Conservation (phyloP, 2,888 invertebrate genomes). For the Arenicola marina region DNA sequence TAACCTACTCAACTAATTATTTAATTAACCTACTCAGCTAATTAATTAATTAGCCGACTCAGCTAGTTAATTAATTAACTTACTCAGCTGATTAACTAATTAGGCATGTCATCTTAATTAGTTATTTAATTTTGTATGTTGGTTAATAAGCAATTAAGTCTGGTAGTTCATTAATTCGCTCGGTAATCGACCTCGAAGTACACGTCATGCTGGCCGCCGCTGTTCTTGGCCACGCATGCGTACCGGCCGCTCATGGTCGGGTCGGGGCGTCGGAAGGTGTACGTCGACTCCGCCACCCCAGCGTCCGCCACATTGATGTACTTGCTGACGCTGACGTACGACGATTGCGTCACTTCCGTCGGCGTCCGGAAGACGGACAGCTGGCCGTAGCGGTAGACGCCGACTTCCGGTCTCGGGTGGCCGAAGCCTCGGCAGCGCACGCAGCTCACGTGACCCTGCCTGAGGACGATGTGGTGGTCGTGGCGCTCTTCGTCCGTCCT, state of each 20-base stretch:
- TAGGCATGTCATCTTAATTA: too few relatives aligned
- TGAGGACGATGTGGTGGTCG: neutral
- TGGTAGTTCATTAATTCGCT: too few relatives aligned
- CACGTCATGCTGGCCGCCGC: neutral
- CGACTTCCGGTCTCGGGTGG: neutral
- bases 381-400: neutral
- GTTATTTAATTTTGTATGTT: too few relatives aligned
- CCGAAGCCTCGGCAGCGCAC: constrained; percentile 5
- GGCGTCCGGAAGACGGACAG: neutral
- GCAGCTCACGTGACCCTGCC: neutral
- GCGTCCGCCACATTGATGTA: constrained; percentile 23
- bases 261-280: constrained; percentile 7
- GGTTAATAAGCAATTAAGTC: too few relatives aligned
- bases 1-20: too few relatives aligned
- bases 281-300: constrained; percentile 20
- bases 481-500: neutral
- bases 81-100: too few relatives aligned
- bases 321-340: constrained; percentile 10
- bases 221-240: neutral
- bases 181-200: neutral
- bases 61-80: too few relatives aligned
- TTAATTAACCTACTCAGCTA: too few relatives aligned
- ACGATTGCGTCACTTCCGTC: neutral
- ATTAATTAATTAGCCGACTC: too few relatives aligned
- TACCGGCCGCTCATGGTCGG: neutral